phyloP scores from a whole-genome alignment of 92 coral and sea anemone genomes.

The Umimayanthus chanpuru region DNA sequence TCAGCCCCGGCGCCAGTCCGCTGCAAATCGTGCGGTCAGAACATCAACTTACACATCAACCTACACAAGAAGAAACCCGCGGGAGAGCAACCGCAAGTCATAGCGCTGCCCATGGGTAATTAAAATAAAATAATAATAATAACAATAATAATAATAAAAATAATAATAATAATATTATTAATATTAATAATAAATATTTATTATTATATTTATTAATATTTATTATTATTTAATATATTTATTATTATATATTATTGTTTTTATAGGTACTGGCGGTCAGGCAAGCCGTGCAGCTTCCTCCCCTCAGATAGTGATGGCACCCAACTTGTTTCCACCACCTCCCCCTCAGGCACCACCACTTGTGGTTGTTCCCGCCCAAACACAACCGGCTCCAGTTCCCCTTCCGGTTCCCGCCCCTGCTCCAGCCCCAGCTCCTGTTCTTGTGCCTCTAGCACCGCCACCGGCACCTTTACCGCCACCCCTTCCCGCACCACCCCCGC shows the following conservation, averaged over 20 bases:
- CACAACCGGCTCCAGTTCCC: background rate
- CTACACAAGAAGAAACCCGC: constrained; percentile 27
- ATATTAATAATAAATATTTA: too few relatives aligned
- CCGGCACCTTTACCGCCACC: constrained; percentile 1
- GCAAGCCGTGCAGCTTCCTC: background rate
- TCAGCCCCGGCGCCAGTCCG: background rate
- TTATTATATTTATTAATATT: too few relatives aligned
- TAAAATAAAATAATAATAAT: too few relatives aligned
- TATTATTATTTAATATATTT: too few relatives aligned
- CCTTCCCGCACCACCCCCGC: background rate
- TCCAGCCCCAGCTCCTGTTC: constrained; percentile 5
- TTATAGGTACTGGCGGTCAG: background rate
- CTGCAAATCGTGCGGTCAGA: constrained; percentile 38
- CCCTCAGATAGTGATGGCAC: constrained; percentile 20
- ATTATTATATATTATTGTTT: too few relatives aligned
- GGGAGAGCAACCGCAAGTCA: constrained; percentile 24
- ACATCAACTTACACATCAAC: constrained; percentile 39
- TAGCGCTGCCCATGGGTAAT: constrained; percentile 34
- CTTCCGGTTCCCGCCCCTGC: too few relatives aligned
- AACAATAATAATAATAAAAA: too few relatives aligned
- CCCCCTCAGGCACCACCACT: constrained; percentile 11
- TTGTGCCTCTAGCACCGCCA: background rate
- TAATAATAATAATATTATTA: too few relatives aligned
- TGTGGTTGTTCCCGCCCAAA: constrained; percentile 28
- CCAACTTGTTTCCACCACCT: background rate